Evolutionary conservation across 2,797 vertebrate species (phyloP), one percentile per base, ranked within the genome.

Genomic region (Aulostomus chinensis): DNA sequence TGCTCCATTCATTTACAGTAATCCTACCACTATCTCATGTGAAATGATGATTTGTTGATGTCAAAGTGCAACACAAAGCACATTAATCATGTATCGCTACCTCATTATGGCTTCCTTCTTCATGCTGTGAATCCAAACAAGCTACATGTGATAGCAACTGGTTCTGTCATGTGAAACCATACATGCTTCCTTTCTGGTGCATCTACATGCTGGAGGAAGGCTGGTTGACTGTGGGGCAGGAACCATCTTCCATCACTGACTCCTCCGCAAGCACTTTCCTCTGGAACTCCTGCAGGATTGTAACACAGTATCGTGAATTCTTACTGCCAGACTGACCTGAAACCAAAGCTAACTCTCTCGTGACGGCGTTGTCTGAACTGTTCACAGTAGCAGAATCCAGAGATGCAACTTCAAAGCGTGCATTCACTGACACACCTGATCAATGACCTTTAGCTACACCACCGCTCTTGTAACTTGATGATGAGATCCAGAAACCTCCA

Each of bases 261-360:
- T 90, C 88, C 58, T 88, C 81, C 1, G 37, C 58, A 16, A 88
- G 37, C 41, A 91, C 83, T 48, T 76, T 83, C 58, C 65, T 86
- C 72, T 91, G 84, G 63, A 92, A 90, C 41, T 83, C 83, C 88
- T 91, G 67, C 33, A 69, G 52, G 4, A 35, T 3, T 24, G 22
- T 8, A 24, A 8, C 22, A 24, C 4, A 24, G n/a, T n/a, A n/a
- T n/a, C n/a, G n/a, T n/a, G n/a, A n/a, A n/a, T n/a, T n/a, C n/a
- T n/a, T n/a, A n/a, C n/a, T n/a, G n/a, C n/a, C n/a, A n/a, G n/a
- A n/a, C n/a, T n/a, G n/a, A n/a, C n/a, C n/a, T 24, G 22, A 24
- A 24, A 8, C 8, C 4, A 24, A 24, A 14, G 13, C 24, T 1
- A n/a, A 16, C 13, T 12, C 9, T 0, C 1, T 5, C n/a, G 17